Percentiles rank a stretch among this genome's conserved stretches.
Conservation (phyloP, 2,113 vertebrate genomes). For the Eurypyga helias region DNA sequence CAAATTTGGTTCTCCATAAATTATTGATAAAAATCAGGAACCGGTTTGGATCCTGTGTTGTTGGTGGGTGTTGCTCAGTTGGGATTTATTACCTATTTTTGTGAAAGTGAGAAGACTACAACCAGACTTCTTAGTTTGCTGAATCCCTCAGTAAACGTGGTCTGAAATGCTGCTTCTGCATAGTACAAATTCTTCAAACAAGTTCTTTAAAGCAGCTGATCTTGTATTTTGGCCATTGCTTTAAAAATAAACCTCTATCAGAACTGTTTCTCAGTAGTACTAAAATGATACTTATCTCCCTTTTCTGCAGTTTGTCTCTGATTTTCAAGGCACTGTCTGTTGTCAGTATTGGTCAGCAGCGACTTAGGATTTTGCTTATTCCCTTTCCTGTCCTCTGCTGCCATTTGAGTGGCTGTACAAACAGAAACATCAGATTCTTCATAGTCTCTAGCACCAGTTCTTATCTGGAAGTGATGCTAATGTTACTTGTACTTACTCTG, state of each 20-base stretch:
- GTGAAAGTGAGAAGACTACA: background rate
- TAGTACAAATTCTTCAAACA: accelerated
- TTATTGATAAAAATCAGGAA: background rate
- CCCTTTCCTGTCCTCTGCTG: background rate
- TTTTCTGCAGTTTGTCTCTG: conserved; percentile 36
- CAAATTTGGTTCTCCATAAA: background rate
- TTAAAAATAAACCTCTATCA: background rate
- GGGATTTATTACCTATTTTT: background rate
- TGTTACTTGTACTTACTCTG: background rate
- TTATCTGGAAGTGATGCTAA: background rate
- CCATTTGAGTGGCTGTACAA: background rate
- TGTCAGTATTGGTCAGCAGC: conserved; percentile 13
- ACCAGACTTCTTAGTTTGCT: background rate
- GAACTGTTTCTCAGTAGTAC: background rate
- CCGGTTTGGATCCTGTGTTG: background rate
- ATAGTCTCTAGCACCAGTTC: background rate
- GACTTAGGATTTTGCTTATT: background rate
- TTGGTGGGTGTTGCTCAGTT: background rate
- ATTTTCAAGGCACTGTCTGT: conserved; percentile 3
- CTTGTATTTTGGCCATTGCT: background rate
- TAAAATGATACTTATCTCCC: background rate
- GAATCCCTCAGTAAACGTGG: background rate
- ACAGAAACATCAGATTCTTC: background rate
- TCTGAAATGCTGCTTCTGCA: background rate
- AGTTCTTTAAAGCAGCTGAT: background rate